Base-by-base conservation (phyloP, 2,113 vertebrate genomes). In the Hiodon tergisus region DNA sequence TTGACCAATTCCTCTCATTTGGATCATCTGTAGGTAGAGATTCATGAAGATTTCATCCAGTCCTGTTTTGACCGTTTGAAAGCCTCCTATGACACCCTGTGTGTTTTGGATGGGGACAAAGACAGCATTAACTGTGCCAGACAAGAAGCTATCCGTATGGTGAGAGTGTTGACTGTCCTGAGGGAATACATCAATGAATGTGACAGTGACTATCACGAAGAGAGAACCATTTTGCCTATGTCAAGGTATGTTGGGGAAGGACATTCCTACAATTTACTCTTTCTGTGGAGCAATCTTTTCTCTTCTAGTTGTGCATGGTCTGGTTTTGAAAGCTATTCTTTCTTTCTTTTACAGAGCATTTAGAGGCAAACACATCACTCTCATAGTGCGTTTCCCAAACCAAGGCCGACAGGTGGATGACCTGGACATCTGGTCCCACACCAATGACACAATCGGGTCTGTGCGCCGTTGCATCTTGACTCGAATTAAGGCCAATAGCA, bases 21-120 rank as follows among this genome's bases (percentile, higher is more conserved):
- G 69, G 6, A 48, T 55, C 14, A 3, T 48, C 52, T 82, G 77
- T 85, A 99, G 97, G 96, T 99, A 86, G 97, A 96, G 86, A 99
- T 99, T 86, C 97, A 99, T 72, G 97, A 99, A 86, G 97, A 98
- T 84, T 99, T 99, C 82, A 98, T 99, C 87, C 97, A 98, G 85
- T 99, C 97, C 60, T 99, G 97, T 87, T 98, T 99, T 69, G 97
- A 99, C 90, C 97, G 97, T 78, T 93, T 99, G 63, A 98, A 98
- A 87, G 97, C 96, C 2, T 99, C 97, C 51, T 98, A 98, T 74
- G 97, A 98, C 88, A 98, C 97, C 0, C 85, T 99, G 51, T 98
- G 97, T 88, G 96, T 99, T 77, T 87, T 99, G 88, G 97, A 99
- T 83, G 96, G 97, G 81, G 97, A 99, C 83, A 99, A 99, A 90